Base-by-base conservation (phyloP, 2,113 vertebrate species). In the Oreotrochilus melanogaster region DNA sequence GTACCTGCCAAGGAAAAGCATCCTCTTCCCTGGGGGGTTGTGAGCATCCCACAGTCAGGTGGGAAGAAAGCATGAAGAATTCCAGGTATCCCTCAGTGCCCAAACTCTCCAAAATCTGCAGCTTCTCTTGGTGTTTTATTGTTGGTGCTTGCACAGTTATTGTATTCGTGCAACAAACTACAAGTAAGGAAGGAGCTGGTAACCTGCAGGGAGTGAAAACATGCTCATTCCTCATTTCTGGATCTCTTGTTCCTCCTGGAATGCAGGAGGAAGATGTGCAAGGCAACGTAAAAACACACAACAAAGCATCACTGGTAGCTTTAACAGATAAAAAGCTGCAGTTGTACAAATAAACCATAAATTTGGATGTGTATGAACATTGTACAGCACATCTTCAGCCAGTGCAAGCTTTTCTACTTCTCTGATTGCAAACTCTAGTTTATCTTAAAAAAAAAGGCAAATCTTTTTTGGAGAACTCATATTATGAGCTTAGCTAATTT, bases 1-100 rank as follows among this genome's bases (percentile, higher is more conserved):
- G 43, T 72, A 30, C 65, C 65, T 96, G 91, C 78, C 47, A 67
- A 92, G 93, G 85, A 94, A 67, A 82, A 31, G 25, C 60, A 28
- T 54, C n/a, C 12, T 93, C 84, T 51, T 79, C 54, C 76, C 0
- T 14, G 19, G 82, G 53, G 24, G 54, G 18, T 37, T 51, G 37
- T 86, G 88, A 43, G 86, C 89, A 78, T 96, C 78, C 91, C 92
- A 23, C 3, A 2, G 17, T 1, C 22, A 70, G 69, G 5, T 25
- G 56, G 51, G 60, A 2, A 17, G 18, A 61, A n/a, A 15, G 7
- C 2, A 6, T 1, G 43, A 66, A n/a, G 45, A 70, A 18, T 22
- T 54, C 13, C 7, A 1, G 6, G 30, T 19, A 5, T 19, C 74
- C 23, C 8, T 78, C 65, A 24, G 11, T 0, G 7, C 61, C 14